Evolutionary conservation across 1,140 invertebrate species (phyloP).

Genomic region (Amyelois transitella): DNA sequence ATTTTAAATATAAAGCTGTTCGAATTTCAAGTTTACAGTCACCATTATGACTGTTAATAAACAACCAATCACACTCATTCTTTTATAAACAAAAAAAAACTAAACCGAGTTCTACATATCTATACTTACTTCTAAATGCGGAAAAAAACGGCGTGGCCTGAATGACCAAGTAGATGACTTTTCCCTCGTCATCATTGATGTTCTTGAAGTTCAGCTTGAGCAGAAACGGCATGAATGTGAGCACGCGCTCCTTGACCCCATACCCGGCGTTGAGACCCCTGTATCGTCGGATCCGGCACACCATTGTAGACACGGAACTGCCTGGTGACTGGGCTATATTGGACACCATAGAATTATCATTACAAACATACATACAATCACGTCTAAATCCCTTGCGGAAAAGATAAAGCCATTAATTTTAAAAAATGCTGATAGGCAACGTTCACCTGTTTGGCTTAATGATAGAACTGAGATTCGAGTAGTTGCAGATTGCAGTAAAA

Average conservation of each 20-base stretch:
- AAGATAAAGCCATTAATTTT: too few relatives aligned
- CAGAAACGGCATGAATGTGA: slow-evolving; percentile 83
- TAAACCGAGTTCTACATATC: too few relatives aligned
- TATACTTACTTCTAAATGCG: slow-evolving; percentile 82
- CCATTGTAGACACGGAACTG: slow-evolving; percentile 37
- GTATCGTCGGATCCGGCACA: slow-evolving; percentile 68
- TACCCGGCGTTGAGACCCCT: slow-evolving; percentile 73
- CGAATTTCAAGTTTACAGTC: too few relatives aligned
- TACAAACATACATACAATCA: background rate
- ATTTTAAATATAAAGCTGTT: too few relatives aligned
- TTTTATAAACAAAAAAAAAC: slow-evolving; percentile 5
- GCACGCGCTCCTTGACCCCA: slow-evolving; percentile 76
- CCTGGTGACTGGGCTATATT: slow-evolving; percentile 19
- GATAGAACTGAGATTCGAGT: too few relatives aligned
- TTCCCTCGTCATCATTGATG: slow-evolving; percentile 71
- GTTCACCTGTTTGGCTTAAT: too few relatives aligned
- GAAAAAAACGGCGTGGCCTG: slow-evolving; percentile 83
- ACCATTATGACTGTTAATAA: too few relatives aligned
- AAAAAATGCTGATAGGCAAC: too few relatives aligned
- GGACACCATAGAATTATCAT: background rate
- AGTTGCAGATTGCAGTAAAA: too few relatives aligned
- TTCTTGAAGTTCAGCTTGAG: slow-evolving; percentile 82
- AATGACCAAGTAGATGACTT: slow-evolving; percentile 80
- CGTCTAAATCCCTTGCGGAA: background rate
- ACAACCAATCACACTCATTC: too few relatives aligned